phyloP scores from a whole-genome alignment of 2,113 vertebrate species.

The Corythoichthys intestinalis region DNA sequence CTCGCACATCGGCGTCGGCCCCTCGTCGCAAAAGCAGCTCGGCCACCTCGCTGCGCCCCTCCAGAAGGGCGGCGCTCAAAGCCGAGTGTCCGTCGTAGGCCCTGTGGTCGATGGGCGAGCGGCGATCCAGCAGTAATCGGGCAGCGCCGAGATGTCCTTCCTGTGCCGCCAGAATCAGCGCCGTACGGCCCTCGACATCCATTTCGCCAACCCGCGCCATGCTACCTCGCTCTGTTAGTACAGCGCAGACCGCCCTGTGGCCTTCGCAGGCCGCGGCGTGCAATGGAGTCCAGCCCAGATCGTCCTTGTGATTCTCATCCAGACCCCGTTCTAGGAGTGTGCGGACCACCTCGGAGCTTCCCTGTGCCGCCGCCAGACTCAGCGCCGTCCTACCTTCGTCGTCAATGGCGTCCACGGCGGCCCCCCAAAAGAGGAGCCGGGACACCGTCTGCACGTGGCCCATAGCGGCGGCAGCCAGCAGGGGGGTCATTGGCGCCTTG shows the following conservation, averaged over 20 bases:
- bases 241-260: slow-evolving; percentile 67
- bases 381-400: slow-evolving; percentile 76
- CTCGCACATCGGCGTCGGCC: slow-evolving; percentile 71
- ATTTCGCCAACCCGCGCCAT: slow-evolving; percentile 73
- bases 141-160: slow-evolving; percentile 73
- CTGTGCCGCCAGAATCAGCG: slow-evolving; percentile 76
- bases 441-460: slow-evolving; percentile 72
- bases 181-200: slow-evolving; percentile 74
- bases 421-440: slow-evolving; percentile 76
- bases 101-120: slow-evolving; percentile 70
- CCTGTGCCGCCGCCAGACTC: slow-evolving; percentile 72
- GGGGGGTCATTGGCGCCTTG: slow-evolving; percentile 65
- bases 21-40: slow-evolving; percentile 74
- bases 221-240: slow-evolving; percentile 72
- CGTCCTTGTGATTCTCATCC: slow-evolving; percentile 80
- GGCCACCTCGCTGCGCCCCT: slow-evolving; percentile 64
- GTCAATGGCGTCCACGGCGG: slow-evolving; percentile 74
- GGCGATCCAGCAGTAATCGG: slow-evolving; percentile 70
- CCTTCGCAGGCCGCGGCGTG: slow-evolving; percentile 79
- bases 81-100: slow-evolving; percentile 75
- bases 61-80: slow-evolving; percentile 67
- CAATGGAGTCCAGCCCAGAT: slow-evolving; percentile 78
- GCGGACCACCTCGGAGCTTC: slow-evolving; percentile 69
- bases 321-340: slow-evolving; percentile 75
- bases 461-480: slow-evolving; percentile 76